Percentiles rank a stretch among this genome's conserved stretches.
Conservation (phyloP, 2,888 invertebrate species). For the Torymus tubicola region DNA sequence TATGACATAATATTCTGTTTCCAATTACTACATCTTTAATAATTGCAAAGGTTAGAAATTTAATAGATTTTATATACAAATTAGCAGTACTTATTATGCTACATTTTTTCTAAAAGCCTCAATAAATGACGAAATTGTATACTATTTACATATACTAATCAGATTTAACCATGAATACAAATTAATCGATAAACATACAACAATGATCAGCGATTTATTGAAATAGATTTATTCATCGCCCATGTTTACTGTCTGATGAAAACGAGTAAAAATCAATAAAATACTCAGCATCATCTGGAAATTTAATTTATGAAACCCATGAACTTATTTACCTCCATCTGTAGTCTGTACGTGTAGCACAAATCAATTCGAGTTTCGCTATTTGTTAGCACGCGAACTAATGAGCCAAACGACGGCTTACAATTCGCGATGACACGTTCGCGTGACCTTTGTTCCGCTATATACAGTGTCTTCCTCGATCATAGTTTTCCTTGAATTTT, state of each 20-base stretch:
- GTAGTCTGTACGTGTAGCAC: not conserved
- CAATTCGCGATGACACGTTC: no score
- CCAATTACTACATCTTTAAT: no score
- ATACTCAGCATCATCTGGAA: not conserved
- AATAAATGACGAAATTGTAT: constrained; percentile 12
- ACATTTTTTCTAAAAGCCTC: constrained; percentile 34
- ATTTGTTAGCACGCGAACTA: constrained; percentile 25
- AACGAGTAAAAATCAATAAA: constrained; percentile 6
- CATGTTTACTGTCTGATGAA: constrained; percentile 1
- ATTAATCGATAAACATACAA: not conserved
- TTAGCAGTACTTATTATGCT: no score
- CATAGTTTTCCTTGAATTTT: constrained; percentile 23
- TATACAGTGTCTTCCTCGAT: no score
- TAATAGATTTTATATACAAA: no score
- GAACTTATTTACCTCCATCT: constrained; percentile 38
- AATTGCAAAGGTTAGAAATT: no score
- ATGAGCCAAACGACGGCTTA: not conserved
- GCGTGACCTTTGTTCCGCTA: no score
- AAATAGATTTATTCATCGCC: constrained; percentile 24
- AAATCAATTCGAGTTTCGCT: constrained; percentile 11
- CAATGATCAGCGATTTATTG: constrained; percentile 9
- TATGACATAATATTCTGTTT: no score
- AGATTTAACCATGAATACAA: not conserved
- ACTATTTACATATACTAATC: constrained; percentile 33
- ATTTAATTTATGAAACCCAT: constrained; percentile 46